Evolutionary conservation across 2,113 vertebrate genomes (phyloP).

Genomic region (Amphilophus citrinellus): DNA sequence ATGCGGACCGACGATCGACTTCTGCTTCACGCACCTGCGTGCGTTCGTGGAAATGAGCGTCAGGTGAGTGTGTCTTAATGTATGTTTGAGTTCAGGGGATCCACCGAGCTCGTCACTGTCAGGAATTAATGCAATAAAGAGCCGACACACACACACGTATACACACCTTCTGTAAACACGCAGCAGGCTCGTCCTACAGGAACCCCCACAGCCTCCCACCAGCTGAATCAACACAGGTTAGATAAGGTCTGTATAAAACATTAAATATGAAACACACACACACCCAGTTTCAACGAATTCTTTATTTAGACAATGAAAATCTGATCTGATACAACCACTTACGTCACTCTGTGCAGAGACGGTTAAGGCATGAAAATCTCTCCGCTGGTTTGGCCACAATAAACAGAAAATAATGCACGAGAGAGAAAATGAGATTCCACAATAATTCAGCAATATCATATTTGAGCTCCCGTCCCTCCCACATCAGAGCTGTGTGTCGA

Average conservation of each 20-base stretch:
- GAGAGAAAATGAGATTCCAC: background rate
- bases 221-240: background rate
- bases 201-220: background rate
- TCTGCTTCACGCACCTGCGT: background rate
- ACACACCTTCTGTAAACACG: conserved; percentile 44
- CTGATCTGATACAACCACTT: conserved; percentile 26
- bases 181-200: background rate
- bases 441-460: background rate
- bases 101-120: background rate
- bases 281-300: background rate
- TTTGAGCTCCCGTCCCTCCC: background rate
- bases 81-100: background rate
- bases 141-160: background rate
- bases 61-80: background rate
- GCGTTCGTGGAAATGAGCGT: background rate
- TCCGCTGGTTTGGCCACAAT: conserved; percentile 22
- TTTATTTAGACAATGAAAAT: conserved; percentile 53
- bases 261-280: background rate
- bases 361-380: conserved; percentile 55
- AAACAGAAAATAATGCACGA: background rate
- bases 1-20: background rate
- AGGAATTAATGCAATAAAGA: background rate
- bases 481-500: too few species aligned
- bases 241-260: background rate
- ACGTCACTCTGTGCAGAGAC: conserved; percentile 33